Conservation (phyloP, 2,113 vertebrate species). For the Corydoras maculifer region DNA sequence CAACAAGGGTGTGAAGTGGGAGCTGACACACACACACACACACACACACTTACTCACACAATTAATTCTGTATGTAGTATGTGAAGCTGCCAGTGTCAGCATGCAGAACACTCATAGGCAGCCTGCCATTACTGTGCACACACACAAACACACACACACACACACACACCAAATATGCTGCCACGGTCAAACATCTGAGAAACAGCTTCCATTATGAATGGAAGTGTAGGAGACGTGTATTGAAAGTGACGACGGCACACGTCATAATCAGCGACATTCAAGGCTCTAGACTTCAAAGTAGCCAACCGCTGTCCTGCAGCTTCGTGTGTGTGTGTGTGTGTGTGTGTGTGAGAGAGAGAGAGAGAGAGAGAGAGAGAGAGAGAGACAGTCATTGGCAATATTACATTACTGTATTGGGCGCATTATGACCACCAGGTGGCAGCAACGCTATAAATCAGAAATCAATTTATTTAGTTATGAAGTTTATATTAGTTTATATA, state of each 20-base stretch:
- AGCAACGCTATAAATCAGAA: neutral
- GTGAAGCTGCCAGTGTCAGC: no score
- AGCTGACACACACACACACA: constrained; percentile 32
- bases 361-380: no score
- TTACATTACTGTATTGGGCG: constrained; percentile 13
- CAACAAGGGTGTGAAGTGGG: constrained; percentile 41
- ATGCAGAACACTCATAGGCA: no score
- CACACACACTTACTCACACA: neutral
- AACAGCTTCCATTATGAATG: neutral
- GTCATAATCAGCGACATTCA: neutral
- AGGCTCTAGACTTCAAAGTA: neutral
- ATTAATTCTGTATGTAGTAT: no score
- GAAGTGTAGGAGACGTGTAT: neutral
- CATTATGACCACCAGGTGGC: constrained; percentile 17
- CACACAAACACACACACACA: constrained; percentile 4
- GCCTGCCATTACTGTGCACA: neutral
- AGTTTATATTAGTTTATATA: no score
- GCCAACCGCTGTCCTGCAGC: neutral
- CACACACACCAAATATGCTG: constrained; percentile 1
- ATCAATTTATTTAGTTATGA: neutral
- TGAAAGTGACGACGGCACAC: neutral
- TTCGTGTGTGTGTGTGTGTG: neutral
- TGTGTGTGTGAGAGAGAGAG: neutral
- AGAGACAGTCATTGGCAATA: constrained; percentile 8
- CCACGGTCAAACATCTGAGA: neutral